phyloP scores from a whole-genome alignment of 2,888 invertebrate species.

The Perdita meconis region DNA sequence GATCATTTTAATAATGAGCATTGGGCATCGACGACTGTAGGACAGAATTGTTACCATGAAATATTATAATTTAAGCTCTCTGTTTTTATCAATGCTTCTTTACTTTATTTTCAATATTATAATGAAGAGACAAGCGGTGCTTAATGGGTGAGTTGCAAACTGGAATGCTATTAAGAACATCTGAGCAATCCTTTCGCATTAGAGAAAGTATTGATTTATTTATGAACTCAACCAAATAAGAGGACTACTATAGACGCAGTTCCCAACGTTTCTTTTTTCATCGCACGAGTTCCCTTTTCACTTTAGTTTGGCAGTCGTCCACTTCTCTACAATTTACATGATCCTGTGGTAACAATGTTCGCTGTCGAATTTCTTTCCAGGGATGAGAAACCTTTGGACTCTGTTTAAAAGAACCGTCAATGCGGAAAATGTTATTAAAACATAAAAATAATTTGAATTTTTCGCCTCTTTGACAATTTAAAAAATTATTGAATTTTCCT shows the following conservation, averaged over 20 bases:
- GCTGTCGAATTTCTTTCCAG: slow-evolving; percentile 45
- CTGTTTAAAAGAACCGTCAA: slow-evolving; percentile 28
- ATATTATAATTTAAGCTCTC: neutral
- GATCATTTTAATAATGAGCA: too few species aligned
- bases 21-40: neutral
- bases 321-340: slow-evolving; percentile 62
- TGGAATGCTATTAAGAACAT: too few species aligned
- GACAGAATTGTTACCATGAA: neutral
- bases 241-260: slow-evolving; percentile 11
- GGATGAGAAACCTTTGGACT: slow-evolving; percentile 43
- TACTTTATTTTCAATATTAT: neutral
- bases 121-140: neutral
- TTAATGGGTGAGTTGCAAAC: neutral
- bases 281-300: slow-evolving; percentile 61
- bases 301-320: slow-evolving; percentile 62
- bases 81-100: neutral
- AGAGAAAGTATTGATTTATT: slow-evolving; percentile 9
- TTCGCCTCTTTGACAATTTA: neutral
- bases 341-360: slow-evolving; percentile 61
- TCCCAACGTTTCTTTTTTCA: slow-evolving; percentile 24
- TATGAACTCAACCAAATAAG: slow-evolving; percentile 18
- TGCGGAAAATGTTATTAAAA: slow-evolving; percentile 36
- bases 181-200: neutral
- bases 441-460: neutral
- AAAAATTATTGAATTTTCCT: too few species aligned